These are phyloP conservation scores for Ataeniobius toweri DNA, from an alignment of 2,797 vertebrate genomes.

Conservation along the genomic window DNA sequence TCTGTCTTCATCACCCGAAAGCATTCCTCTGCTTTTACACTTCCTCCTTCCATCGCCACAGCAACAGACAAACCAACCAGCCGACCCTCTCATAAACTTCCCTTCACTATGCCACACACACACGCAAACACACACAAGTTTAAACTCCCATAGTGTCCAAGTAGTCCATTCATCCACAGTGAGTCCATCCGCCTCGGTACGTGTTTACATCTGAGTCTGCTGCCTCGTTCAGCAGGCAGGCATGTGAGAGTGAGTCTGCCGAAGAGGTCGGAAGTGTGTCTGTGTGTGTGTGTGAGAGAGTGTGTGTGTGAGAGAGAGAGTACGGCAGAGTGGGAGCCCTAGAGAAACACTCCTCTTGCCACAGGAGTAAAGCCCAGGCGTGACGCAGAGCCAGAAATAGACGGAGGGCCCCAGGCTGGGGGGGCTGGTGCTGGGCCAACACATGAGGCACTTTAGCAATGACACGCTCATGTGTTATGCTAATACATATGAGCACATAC, in stretches of 20 bases:
- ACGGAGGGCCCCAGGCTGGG: constrained; percentile 87
- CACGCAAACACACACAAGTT: constrained; percentile 17
- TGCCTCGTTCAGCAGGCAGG: constrained; percentile 44
- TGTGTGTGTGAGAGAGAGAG: constrained; percentile 34
- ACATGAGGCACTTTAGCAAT: constrained; percentile 49
- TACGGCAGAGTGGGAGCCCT: constrained; percentile 89
- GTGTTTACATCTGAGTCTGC: constrained; percentile 64
- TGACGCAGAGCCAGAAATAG: constrained; percentile 99
- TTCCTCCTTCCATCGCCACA: constrained; percentile 55
- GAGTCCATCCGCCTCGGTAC: constrained; percentile 14
- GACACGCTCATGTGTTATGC: constrained; percentile 11
- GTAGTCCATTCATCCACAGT: constrained; percentile 23
- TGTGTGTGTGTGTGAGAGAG: constrained; percentile 22
- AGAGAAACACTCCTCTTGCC: constrained; percentile 98
- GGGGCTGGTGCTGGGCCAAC: constrained; percentile 70
- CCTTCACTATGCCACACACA: neutral
- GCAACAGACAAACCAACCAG: constrained; percentile 64
- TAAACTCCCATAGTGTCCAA: constrained; percentile 45
- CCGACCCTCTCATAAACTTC: constrained; percentile 16
- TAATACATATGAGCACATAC: neutral
- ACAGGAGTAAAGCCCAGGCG: constrained; percentile 98
- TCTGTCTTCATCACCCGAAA: constrained; percentile 81
- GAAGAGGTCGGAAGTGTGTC: constrained; percentile 12
- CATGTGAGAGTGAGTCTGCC: constrained; percentile 29
- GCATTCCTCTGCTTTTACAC: constrained; percentile 86